Base-by-base conservation (phyloP, 2,113 vertebrate species). In the Madoqua kirkii region DNA sequence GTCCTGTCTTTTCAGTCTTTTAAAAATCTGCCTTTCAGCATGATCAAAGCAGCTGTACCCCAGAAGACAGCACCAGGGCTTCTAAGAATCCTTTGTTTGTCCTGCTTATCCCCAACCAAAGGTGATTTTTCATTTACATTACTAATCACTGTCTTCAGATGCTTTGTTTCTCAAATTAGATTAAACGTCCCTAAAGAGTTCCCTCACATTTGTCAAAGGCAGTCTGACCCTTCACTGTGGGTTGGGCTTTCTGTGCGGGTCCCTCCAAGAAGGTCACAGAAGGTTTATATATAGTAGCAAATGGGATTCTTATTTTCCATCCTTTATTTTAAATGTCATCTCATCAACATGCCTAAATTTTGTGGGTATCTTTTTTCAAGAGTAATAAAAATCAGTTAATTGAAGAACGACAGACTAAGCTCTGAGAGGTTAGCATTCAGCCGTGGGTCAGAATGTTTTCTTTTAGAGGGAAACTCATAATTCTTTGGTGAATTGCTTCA, bases 91-190 rank as follows among this genome's bases (percentile, higher is more conserved):
- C 83, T 78, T 50, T 95, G 54, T 62, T 50, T 93, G 40, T 40
- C 60, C 85, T 33, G 43, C 67, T 98, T 93, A 60, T 93, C 74
- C 71, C 94, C 94, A 89, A 19, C 48, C 25, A 36, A 71, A 93
- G 92, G 89, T 78, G 89, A 78, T 67, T 93, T 36, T 31, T 12
- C 87, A 48, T 92, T 88, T 93, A 23, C n/a, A 36, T 95, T 79
- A 89, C 60, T 93, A 74, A 96, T 92, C 64, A 76, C 79, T 45
- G 87, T 96, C 87, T 83, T 96, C 62, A 87, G 74, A 86, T 55
- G 79, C 45, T 29, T 95, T 87, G 36, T 87, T 90, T 74, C 25
- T 57, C 60, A 78, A 94, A 81, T 74, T 25, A 90, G 79, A 84
- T 89, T 59, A 95, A 95, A 36, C 3, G 29, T 40, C 86, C 85